Evolutionary conservation across 2,888 invertebrate species (phyloP), one percentile per base, ranked within the genome.

Genomic region (Zygothrica quintamaculata): DNA sequence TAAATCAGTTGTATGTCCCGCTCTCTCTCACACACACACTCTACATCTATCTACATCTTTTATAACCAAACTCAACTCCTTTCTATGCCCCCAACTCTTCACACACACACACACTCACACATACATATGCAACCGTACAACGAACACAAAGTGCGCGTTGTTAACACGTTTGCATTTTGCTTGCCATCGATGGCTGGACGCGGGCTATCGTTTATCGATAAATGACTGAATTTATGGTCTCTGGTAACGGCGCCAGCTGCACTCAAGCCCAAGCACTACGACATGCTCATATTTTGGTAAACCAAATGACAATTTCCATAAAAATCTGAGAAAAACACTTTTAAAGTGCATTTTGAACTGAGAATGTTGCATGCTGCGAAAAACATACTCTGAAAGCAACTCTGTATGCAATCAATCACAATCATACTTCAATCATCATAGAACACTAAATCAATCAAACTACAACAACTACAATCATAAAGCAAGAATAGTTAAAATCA

Each of bases 141-240:
- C 52, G 55, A 55, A 69, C 68, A 74, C 65, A 66, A 72, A 79
- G 72, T 81, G 70, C 62, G 61, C 72, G 84, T 84, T 80, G 80
- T 80, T 80, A 80, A 80, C 80, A 80, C 85, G 82, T 81, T 85
- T 72, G 85, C 85, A 85, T 85, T 78, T 85, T 76, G 74, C 70
- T 58, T 36, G 57, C 56, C 61, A 73, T 65, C 74, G 59, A 51
- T 73, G 64, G 50, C 36, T 43, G 46, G 18, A 52, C 53, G 37
- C 12, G 31, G 47, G 58, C 47, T 74, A 74, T 74, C 75, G 75
- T 74, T 75, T 74, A 74, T 81, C 81, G 85, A 81, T 85, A 81
- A 77, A 72, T 74, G 42, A 34, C 34, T n/a, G 15, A 65, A 74
- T 78, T 82, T 78, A 78, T 78, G 82, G 55, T 36, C 62, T 58